Conservation (phyloP, 2,113 vertebrate species). For the Crotalus viridis region DNA sequence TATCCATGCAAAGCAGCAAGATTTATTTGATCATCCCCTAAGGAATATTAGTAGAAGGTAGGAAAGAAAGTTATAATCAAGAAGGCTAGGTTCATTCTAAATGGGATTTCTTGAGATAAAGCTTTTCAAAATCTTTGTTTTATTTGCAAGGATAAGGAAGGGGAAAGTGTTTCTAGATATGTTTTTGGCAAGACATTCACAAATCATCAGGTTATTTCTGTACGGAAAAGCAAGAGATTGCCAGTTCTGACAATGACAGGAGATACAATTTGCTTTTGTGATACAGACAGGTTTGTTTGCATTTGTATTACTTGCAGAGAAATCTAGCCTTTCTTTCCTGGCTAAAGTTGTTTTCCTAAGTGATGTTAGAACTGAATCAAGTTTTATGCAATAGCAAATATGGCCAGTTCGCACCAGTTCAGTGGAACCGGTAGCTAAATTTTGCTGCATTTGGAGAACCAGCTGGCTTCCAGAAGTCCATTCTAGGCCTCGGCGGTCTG, state of each 20-base stretch:
- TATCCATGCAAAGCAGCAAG: not conserved
- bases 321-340: not conserved
- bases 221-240: not conserved
- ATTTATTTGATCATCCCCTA: not conserved
- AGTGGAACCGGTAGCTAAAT: no score
- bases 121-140: no score
- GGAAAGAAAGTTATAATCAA: not conserved
- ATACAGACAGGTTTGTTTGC: not conserved
- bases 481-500: no score
- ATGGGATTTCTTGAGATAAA: not conserved
- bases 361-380: not conserved
- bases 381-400: not conserved
- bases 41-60: no score
- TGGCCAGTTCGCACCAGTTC: no score
- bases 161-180: no score
- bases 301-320: not conserved
- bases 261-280: not conserved
- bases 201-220: not conserved
- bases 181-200: not conserved
- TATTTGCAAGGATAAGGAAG: not conserved
- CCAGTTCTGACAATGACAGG: not conserved
- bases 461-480: no score
- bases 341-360: not conserved
- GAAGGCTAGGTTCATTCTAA: not conserved
- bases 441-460: no score